phyloP scores from a whole-genome alignment of 53 echinoderm and acorn worm genomes.

The Holothuria scabra region DNA sequence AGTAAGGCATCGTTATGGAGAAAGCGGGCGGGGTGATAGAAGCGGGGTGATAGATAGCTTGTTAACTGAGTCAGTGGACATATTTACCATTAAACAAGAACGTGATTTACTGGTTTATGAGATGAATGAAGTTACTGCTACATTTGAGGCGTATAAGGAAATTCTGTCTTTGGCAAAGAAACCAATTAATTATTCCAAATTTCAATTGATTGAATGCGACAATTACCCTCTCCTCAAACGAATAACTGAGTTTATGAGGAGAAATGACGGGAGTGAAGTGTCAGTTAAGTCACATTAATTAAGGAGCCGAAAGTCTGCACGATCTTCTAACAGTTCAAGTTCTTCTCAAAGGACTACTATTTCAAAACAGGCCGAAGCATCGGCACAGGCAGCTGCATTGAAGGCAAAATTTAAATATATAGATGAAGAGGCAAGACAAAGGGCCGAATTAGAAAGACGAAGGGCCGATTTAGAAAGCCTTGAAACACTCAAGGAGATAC shows the following conservation, averaged over 20 bases:
- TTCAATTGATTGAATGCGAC: background rate
- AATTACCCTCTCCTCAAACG: background rate
- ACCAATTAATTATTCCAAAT: background rate
- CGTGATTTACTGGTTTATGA: slow-evolving; percentile 14
- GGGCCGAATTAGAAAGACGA: too few species aligned
- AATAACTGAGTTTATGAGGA: slow-evolving; percentile 2
- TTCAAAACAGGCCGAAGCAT: background rate
- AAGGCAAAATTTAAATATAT: too few species aligned
- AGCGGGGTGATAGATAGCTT: background rate
- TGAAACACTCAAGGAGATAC: background rate
- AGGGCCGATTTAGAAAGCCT: background rate
- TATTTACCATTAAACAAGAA: slow-evolving; percentile 5
- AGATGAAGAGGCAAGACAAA: too few species aligned
- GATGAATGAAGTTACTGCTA: background rate
- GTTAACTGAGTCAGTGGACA: background rate
- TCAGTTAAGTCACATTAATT: background rate
- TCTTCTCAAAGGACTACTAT: background rate
- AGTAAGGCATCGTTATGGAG: slow-evolving; percentile 5
- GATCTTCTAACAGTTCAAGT: background rate
- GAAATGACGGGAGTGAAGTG: background rate
- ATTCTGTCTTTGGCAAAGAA: slow-evolving; percentile 7
- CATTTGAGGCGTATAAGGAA: slow-evolving; percentile 11
- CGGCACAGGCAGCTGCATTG: background rate
- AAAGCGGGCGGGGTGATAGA: background rate
- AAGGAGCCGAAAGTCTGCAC: slow-evolving; percentile 15